These are phyloP conservation scores for Callosobruchus maculatus DNA, from an alignment of 2,888 invertebrate species.

Conservation along the genomic window DNA sequence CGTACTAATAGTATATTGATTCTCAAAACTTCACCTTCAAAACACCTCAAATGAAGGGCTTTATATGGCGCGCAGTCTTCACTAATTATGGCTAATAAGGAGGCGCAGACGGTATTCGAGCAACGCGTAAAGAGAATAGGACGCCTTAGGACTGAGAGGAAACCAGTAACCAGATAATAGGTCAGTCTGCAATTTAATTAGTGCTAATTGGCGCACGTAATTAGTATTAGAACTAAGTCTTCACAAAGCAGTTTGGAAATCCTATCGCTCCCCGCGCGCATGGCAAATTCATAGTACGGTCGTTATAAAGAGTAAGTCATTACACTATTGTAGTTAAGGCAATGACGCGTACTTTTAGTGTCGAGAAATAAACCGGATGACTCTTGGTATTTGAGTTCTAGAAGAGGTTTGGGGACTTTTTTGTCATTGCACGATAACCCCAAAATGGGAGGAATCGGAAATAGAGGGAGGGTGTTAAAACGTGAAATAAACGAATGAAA, in stretches of 20 bases:
- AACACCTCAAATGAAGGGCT: neutral
- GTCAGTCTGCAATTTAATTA: slow-evolving; percentile 49
- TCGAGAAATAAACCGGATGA: too few species aligned
- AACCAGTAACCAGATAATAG: slow-evolving; percentile 43
- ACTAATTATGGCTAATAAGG: slow-evolving; percentile 37
- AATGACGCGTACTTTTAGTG: too few species aligned
- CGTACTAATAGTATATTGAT: too few species aligned
- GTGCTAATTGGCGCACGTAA: slow-evolving; percentile 49
- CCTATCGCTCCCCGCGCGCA: slow-evolving; percentile 33
- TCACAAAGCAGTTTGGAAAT: slow-evolving; percentile 47
- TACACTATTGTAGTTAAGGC: neutral
- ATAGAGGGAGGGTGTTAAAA: too few species aligned
- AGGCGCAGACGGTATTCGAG: slow-evolving; percentile 33
- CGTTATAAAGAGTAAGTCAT: too few species aligned
- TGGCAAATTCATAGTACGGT: neutral
- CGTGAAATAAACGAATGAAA: too few species aligned
- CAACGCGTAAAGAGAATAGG: slow-evolving; percentile 33
- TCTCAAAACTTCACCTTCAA: neutral
- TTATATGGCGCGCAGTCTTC: slow-evolving; percentile 18
- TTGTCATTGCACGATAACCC: too few species aligned
- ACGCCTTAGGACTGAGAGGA: slow-evolving; percentile 41
- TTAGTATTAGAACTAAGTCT: slow-evolving; percentile 49
- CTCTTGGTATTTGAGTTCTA: too few species aligned
- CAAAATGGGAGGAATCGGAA: too few species aligned
- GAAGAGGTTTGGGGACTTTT: too few species aligned